phyloP scores from a whole-genome alignment of 2,888 invertebrate species.

The Callosobruchus maculatus region DNA sequence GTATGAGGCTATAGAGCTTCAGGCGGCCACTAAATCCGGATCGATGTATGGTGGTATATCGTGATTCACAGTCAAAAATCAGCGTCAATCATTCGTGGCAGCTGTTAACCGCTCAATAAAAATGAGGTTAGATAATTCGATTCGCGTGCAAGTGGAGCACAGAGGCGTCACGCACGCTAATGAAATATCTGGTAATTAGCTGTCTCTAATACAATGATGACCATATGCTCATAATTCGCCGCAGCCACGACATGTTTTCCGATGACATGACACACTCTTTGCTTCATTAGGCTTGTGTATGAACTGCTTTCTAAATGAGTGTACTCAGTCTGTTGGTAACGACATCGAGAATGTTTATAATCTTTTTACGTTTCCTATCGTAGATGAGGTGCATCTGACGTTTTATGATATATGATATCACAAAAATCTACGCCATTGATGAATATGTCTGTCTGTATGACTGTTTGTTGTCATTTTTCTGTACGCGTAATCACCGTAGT shows the following conservation, averaged over 20 bases:
- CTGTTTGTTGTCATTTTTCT: too few species aligned
- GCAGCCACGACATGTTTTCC: constrained; percentile 18
- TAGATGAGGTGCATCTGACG: too few species aligned
- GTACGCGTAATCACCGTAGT: too few species aligned
- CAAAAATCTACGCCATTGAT: too few species aligned
- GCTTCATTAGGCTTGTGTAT: constrained; percentile 7
- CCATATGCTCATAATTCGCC: constrained; percentile 40
- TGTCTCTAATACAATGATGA: constrained; percentile 39
- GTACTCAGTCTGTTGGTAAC: not conserved
- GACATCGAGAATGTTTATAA: too few species aligned
- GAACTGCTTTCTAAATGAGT: not conserved
- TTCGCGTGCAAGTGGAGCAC: constrained; percentile 19
- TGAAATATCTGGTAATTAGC: constrained; percentile 45
- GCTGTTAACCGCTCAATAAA: constrained; percentile 25
- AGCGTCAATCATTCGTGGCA: constrained; percentile 9
- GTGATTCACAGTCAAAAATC: constrained; percentile 12
- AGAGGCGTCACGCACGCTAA: constrained; percentile 37
- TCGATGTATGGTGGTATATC: not conserved
- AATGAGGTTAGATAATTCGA: constrained; percentile 25
- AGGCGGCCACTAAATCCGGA: too few species aligned
- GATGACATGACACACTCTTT: constrained; percentile 23
- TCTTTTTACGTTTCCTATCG: too few species aligned
- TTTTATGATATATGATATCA: too few species aligned
- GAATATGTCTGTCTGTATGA: too few species aligned
- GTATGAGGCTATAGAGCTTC: too few species aligned